phyloP scores from a whole-genome alignment of 2,113 vertebrate genomes.

The Ursus arctos region DNA sequence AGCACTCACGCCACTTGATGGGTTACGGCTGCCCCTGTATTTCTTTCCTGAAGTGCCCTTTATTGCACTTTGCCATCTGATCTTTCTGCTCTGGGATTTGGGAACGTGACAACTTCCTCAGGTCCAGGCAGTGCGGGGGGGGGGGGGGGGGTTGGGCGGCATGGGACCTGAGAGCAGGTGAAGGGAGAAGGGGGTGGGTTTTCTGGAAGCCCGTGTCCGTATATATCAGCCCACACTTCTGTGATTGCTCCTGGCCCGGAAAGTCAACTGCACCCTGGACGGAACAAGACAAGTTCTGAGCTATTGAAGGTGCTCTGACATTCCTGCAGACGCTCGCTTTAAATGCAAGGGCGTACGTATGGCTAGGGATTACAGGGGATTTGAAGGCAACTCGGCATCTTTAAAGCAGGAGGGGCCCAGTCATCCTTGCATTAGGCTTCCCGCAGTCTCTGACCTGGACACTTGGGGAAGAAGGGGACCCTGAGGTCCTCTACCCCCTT shows the following conservation, averaged over 20 bases:
- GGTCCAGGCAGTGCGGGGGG: neutral
- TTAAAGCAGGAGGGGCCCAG: neutral
- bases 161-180: neutral
- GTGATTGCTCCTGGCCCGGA: neutral
- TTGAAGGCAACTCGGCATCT: neutral
- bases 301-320: rapidly evolving
- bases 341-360: too few relatives aligned
- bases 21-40: neutral
- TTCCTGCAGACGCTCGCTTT: neutral
- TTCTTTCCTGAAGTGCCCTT: neutral
- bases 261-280: neutral
- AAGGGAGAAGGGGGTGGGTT: neutral
- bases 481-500: neutral
- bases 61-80: neutral
- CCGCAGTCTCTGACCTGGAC: neutral
- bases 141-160: neutral
- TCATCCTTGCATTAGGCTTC: too few relatives aligned
- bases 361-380: neutral
- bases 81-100: neutral
- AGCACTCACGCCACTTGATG: neutral
- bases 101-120: neutral
- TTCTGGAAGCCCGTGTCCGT: neutral
- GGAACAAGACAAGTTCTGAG: neutral
- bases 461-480: neutral
- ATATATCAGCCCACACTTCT: rapidly evolving